phyloP scores from a whole-genome alignment of 2,888 invertebrate genomes.

The Erpobdella octoculata region DNA sequence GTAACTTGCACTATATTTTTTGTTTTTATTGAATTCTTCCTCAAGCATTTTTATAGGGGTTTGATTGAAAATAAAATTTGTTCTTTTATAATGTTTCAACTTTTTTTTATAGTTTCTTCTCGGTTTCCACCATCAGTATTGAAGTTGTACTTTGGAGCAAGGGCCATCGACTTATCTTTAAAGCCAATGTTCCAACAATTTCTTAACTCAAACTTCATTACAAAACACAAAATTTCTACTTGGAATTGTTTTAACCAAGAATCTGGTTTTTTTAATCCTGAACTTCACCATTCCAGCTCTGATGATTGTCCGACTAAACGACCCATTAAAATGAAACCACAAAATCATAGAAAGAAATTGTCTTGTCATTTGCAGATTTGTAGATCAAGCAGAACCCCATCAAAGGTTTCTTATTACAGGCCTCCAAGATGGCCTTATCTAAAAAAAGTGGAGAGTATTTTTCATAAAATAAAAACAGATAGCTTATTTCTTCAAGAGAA shows the following conservation, averaged over 20 bases:
- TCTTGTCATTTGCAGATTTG: neutral
- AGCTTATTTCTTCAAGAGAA: neutral
- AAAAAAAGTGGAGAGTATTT: conserved; percentile 11
- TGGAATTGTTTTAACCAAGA: neutral
- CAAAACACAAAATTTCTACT: neutral
- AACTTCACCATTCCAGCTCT: neutral
- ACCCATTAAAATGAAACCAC: no score
- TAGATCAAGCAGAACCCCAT: neutral
- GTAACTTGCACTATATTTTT: no score
- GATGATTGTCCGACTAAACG: neutral
- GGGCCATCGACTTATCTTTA: neutral
- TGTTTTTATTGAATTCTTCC: no score
- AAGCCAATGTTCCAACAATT: neutral
- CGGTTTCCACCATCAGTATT: neutral
- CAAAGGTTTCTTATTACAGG: conserved; percentile 5
- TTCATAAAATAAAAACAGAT: neutral
- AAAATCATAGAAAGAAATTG: neutral
- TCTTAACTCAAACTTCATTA: neutral
- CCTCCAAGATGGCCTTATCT: conserved; percentile 16
- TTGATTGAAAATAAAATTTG: no score
- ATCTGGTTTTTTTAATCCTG: neutral
- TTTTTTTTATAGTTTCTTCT: neutral
- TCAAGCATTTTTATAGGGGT: no score
- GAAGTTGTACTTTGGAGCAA: neutral
- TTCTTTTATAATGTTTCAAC: neutral